Evolutionary conservation across 2,888 invertebrate species (phyloP).

Genomic region (Leptogaster cylindrica): DNA sequence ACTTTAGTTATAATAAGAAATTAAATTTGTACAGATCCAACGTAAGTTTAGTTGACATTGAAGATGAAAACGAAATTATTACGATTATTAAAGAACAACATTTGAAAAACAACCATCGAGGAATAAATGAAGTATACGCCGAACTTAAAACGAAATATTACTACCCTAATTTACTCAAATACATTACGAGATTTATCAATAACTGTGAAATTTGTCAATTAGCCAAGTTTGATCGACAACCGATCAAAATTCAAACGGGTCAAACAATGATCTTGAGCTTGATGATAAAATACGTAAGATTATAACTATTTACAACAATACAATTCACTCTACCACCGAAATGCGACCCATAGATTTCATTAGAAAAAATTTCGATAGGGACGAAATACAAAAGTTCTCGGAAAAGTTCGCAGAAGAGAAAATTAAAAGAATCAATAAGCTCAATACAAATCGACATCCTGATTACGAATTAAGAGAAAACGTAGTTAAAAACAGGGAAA

Average conservation of each 20-base stretch:
- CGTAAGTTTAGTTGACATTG: slow-evolving; percentile 31
- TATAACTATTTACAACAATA: slow-evolving; percentile 13
- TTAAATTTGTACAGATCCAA: slow-evolving; percentile 33
- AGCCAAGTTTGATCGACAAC: no score
- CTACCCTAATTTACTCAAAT: no score
- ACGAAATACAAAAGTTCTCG: neutral
- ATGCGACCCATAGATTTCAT: neutral
- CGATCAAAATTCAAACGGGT: no score
- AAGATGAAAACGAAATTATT: slow-evolving; percentile 45
- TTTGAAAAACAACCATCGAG: slow-evolving; percentile 17
- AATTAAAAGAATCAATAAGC: slow-evolving; percentile 7
- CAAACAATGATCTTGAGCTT: neutral
- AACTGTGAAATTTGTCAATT: no score
- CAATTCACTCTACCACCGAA: slow-evolving; percentile 2
- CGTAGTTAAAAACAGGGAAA: neutral
- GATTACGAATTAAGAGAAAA: neutral
- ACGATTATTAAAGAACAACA: slow-evolving; percentile 42
- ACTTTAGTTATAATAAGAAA: slow-evolving; percentile 35
- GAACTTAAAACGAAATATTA: no score
- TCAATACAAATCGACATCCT: slow-evolving; percentile 6
- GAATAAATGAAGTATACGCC: slow-evolving; percentile 26
- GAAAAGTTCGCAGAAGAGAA: neutral
- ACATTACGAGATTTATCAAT: no score
- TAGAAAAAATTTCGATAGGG: no score
- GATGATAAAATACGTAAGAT: slow-evolving; percentile 18